Evolutionary conservation across 2,888 invertebrate genomes (phyloP), one percentile per base, ranked within the genome.

Genomic region (Lathronympha strigana): DNA sequence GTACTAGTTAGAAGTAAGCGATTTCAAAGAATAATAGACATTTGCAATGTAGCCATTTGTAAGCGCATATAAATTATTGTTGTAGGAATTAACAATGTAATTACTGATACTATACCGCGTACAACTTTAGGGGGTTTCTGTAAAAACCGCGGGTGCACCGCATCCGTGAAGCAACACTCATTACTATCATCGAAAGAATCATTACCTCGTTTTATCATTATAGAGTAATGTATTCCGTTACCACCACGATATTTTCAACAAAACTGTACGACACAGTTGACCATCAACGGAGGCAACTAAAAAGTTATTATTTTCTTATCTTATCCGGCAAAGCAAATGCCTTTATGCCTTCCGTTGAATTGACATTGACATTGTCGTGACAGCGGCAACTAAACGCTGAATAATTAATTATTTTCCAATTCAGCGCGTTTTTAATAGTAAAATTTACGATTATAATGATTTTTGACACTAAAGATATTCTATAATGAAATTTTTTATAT

Each of bases 101-200:
- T 43, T 4, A 57, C 11, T 49, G 72, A 81, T 88, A 88, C 87
- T 80, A 74, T 88, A 90, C 89, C 89, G 71, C 80, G 75, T 70
- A 70, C 67, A 69, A 74, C 74, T 70, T 71, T 40, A 51, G 73
- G 68, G 9, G 81, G 79, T 77, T 82, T 85, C 70, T 73, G 71
- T 76, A 71, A 70, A 78, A 89, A 90, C 67, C 90, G 83, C 38
- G 87, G 87, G 72, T 90, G 89, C 4, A 80, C 86, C 45, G 87
- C 87, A 69, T 90, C 90, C 9, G 63, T 40, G 40, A 13, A 53
- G 40, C 54, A 43, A 33, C 36, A 28, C 36, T 28, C 60, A n/a
- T 49, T 57, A 55, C 38, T 36, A 63, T 54, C 57, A 38, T 33
- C 50, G 33, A n/a, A 40, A 45, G 23, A 31, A 57, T 57, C 49